Conservation (phyloP, 1,140 invertebrate genomes). For the Wiebesia pumilae region DNA sequence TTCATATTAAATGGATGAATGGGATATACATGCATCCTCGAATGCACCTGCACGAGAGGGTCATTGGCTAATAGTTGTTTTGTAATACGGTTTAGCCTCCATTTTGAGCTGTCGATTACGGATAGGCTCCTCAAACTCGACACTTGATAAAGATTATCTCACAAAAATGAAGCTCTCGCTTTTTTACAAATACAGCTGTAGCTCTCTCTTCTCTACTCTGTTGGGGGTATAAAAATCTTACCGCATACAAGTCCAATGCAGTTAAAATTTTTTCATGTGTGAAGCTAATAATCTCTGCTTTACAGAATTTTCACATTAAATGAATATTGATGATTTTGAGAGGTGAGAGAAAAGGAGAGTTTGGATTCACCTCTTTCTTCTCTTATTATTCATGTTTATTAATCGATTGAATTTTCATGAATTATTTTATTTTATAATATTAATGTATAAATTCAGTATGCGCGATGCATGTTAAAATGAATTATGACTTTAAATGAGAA, state of each 20-base stretch:
- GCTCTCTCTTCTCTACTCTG: background rate
- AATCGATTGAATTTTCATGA: background rate
- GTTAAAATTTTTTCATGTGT: background rate
- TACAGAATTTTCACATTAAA: background rate
- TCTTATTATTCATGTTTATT: background rate
- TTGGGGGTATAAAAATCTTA: constrained; percentile 2
- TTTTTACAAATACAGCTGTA: background rate
- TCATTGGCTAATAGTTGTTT: constrained; percentile 20
- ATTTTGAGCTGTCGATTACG: constrained; percentile 19
- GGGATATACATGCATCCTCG: background rate
- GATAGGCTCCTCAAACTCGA: background rate
- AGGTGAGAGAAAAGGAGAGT: background rate
- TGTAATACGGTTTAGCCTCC: background rate
- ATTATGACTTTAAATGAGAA: too few relatives aligned
- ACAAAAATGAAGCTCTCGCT: background rate
- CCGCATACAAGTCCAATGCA: background rate
- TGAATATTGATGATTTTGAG: background rate
- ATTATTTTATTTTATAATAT: too few relatives aligned
- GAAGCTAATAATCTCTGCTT: background rate
- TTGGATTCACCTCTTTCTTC: background rate
- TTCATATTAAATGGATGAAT: background rate
- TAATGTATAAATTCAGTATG: too few relatives aligned
- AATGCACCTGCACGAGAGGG: background rate
- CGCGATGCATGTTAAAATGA: too few relatives aligned
- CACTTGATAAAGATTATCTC: background rate